Base-by-base conservation (phyloP, 2,888 invertebrate genomes). In the Tenthredo livida region DNA sequence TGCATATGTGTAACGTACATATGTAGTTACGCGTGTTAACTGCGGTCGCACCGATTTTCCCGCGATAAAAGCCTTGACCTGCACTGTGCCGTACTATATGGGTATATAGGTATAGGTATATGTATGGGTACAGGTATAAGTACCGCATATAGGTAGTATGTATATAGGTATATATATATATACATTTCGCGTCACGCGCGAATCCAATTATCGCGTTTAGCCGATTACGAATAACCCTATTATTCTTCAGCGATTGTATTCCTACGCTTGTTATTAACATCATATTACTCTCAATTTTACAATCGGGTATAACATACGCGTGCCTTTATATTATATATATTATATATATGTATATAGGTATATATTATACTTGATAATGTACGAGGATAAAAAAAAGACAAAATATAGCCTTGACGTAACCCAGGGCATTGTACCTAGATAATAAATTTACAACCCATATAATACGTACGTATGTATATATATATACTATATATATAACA, bases 141-240 rank as follows among this genome's bases (percentile, higher is more conserved):
- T 6, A 54, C 54, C 54, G n/a, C n/a, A n/a, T n/a, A 17, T 17
- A 50, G 2, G 0, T 0, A 0, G 3, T 33, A 4, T 5, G 0
- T 17, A 17, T n/a, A 54, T 7, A 33, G 2, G 4, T 4, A 33
- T 33, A 17, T 6, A 2, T 5, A 17, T 37, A 4, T 6, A 5
- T 17, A 17, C 7, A 54, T n/a, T 17, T 54, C 54, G 54, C 0
- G 54, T n/a, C 61, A 15, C 21, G 21, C 29, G 33, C 33, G 40
- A 40, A 80, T 61, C 80, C 80, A 80, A 80, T 80, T 80, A 80
- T 77, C 77, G 54, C 80, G 15, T 80, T 80, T 80, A 61, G 58
- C 80, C 80, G 80, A 80, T 80, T 80, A 80, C 80, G 80, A 80
- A 80, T 61, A 80, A 61, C 61, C 80, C 61, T 80, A 40, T 61